Conservation (phyloP, 2,888 invertebrate genomes). For the Macroteleia sp. region DNA sequence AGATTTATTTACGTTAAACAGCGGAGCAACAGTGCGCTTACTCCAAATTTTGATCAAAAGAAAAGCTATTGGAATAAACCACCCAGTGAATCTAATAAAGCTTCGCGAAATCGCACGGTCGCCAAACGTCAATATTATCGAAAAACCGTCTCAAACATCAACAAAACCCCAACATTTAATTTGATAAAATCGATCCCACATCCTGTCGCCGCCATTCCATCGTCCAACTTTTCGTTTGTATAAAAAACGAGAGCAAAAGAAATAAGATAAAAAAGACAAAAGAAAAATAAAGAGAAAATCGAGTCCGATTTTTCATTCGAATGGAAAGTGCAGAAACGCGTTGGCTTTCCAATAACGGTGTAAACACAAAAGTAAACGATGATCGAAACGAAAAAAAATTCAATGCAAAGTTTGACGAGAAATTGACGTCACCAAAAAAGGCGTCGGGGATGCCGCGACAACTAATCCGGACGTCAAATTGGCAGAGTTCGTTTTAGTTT, state of each 20-base stretch:
- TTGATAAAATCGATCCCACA: not conserved
- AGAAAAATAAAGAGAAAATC: not conserved
- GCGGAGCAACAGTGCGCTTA: no score
- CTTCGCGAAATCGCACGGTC: no score
- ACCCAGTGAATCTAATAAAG: no score
- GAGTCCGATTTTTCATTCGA: not conserved
- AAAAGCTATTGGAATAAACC: no score
- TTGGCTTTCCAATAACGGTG: no score
- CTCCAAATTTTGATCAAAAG: no score
- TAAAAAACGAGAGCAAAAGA: not conserved
- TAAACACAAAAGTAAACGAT: no score
- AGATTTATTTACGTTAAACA: no score
- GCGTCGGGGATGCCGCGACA: constrained; percentile 33
- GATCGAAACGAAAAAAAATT: not conserved
- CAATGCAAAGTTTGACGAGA: not conserved
- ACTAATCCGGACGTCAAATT: constrained; percentile 17
- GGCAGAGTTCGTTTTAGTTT: no score
- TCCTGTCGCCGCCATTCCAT: constrained; percentile 7
- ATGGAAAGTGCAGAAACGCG: no score
- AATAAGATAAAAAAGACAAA: not conserved
- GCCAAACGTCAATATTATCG: constrained; percentile 13
- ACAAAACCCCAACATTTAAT: not conserved
- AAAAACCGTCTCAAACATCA: not conserved
- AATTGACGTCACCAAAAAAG: constrained; percentile 43
- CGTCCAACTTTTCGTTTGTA: not conserved